Percentiles rank a stretch among this genome's conserved stretches.
phyloP scores from a whole-genome alignment of 2,797 vertebrate genomes.

The Sardinella longiceps region DNA sequence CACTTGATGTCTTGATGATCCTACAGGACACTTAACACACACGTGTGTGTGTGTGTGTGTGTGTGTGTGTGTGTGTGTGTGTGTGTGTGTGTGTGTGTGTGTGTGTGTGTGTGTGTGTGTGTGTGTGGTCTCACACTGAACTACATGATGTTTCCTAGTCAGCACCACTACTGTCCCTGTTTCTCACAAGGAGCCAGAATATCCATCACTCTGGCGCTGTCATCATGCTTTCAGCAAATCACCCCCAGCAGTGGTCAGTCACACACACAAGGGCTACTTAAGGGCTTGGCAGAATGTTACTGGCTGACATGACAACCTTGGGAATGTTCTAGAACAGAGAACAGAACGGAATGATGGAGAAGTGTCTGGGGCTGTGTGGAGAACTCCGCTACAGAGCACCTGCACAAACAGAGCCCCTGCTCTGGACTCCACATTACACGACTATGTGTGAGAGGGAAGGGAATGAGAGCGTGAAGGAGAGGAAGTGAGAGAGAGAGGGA shows the following conservation, averaged over 20 bases:
- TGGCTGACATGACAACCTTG: constrained; percentile 54
- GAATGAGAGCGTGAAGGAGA: no score
- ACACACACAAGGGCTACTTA: constrained; percentile 23
- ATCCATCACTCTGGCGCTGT: not conserved
- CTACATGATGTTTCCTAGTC: constrained; percentile 10
- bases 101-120: no score
- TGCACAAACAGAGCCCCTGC: constrained; percentile 64
- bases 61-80: no score
- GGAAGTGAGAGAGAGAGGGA: not conserved
- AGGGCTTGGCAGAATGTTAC: constrained; percentile 59
- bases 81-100: no score
- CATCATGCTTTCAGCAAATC: not conserved
- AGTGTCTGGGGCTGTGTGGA: constrained; percentile 31
- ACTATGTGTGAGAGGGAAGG: not conserved
- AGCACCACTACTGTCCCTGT: not conserved
- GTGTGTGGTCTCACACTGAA: not conserved
- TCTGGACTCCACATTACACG: not conserved
- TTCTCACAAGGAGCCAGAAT: not conserved
- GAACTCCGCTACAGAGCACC: constrained; percentile 56
- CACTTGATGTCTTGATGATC: not conserved
- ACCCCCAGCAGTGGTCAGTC: not conserved
- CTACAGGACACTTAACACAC: not conserved
- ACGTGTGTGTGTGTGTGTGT: no score
- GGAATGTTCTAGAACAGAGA: constrained; percentile 55
- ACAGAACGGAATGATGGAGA: constrained; percentile 52